phyloP scores from a whole-genome alignment of 2,797 vertebrate genomes.

The Bradypus variegatus region DNA sequence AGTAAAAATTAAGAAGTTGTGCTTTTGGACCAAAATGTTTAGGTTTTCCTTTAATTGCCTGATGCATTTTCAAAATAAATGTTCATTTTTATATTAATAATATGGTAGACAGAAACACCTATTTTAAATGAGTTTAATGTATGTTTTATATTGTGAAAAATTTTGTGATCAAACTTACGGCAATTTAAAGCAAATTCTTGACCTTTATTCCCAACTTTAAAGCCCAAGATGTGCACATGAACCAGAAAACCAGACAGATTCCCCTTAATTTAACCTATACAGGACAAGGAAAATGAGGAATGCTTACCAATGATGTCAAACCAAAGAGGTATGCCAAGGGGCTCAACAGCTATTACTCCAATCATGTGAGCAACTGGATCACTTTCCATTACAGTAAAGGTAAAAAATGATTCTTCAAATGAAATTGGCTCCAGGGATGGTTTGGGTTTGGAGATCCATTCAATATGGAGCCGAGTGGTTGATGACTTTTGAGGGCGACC shows the following conservation, averaged over 20 bases:
- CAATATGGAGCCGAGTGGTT: constrained; percentile 90
- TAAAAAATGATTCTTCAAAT: constrained; percentile 90
- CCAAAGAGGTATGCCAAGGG: constrained; percentile 86
- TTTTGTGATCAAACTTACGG: neutral
- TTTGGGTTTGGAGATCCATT: constrained; percentile 92
- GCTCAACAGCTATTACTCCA: constrained; percentile 90
- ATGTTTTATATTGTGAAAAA: neutral
- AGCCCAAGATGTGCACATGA: neutral
- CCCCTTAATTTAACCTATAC: neutral
- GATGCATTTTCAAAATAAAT: neutral
- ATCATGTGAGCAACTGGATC: constrained; percentile 98
- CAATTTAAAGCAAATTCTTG: neutral
- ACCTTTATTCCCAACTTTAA: neutral
- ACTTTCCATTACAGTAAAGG: constrained; percentile 96
- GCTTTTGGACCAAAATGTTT: neutral
- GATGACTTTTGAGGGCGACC: constrained; percentile 96
- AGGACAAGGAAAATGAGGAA: neutral
- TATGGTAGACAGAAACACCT: neutral
- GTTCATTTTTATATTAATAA: neutral
- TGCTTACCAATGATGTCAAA: constrained; percentile 97
- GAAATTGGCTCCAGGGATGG: constrained; percentile 78
- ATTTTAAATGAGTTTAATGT: neutral
- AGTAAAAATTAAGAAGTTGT: neutral
- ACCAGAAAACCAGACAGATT: neutral
- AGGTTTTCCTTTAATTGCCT: neutral